Evolutionary conservation across 2,113 vertebrate genomes (phyloP), one percentile per base, ranked within the genome.

Genomic region (Gymnarchus niloticus): DNA sequence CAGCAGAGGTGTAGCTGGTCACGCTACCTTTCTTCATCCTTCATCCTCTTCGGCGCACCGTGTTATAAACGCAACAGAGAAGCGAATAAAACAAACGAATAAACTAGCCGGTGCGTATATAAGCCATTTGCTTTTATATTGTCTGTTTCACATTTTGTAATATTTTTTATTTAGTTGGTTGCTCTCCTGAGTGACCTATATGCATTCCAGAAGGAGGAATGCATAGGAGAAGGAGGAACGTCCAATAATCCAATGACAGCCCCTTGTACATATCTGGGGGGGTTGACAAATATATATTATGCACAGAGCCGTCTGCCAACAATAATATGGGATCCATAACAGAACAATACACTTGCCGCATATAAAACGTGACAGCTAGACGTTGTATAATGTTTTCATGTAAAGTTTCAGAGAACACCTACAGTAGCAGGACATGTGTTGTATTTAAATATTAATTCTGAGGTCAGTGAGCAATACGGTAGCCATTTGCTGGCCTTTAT

Each of bases 161-260:
- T 83, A 14, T 56, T 83, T 37, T 21, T 83, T 83, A 28, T 77
- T 77, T 77, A 77, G 14, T 77, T 77, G 61, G 6, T 69, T 69
- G 10, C 28, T 25, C 1, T 65, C 25, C 59, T 14, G 52, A 54
- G 52, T 54, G 33, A 37, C 65, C 65, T 69, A 25, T 69, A 69
- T 69, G 65, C 12, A 25, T 69, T 69, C 61, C 61, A 78, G 76
- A 78, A 6, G 52, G 8, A 17, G 23, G 12, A 10, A 57, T 3
- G 23, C 12, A n/a, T n/a, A n/a, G n/a, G n/a, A n/a, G n/a, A n/a
- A n/a, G n/a, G n/a, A n/a, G n/a, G n/a, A n/a, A n/a, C n/a, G n/a
- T n/a, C n/a, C 77, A 80, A 3, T 51, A 17, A 41, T 51, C 17
- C 46, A 51, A 48, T 46, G 49, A 49, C 23, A 80, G 25, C 77